These are phyloP conservation scores for Drosophila paulistorum DNA, from an alignment of 1,140 invertebrate species.

Conservation along the genomic window DNA sequence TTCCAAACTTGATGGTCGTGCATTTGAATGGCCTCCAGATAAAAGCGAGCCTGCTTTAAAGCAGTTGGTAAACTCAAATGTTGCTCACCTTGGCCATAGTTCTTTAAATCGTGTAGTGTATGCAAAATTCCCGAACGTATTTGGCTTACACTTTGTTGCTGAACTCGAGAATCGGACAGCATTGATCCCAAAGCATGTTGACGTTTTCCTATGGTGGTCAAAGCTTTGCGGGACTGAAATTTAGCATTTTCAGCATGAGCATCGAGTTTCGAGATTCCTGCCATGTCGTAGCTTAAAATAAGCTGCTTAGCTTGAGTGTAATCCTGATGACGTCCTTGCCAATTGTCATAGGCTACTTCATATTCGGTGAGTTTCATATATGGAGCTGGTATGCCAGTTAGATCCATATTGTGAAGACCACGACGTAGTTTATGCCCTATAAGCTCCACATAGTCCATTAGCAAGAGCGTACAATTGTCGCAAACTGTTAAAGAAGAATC, in stretches of 20 bases:
- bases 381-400: conserved; percentile 89
- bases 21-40: conserved; percentile 68
- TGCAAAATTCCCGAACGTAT: conserved; percentile 52
- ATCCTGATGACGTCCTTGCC: conserved; percentile 81
- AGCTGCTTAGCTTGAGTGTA: conserved; percentile 71
- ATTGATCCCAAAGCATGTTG: conserved; percentile 51
- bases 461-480: conserved; percentile 94
- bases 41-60: conserved; percentile 71
- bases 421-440: conserved; percentile 84
- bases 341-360: conserved; percentile 69
- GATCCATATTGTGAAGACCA: conserved; percentile 85
- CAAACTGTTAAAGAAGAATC: conserved; percentile 87
- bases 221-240: conserved; percentile 67
- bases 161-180: conserved; percentile 44
- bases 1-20: conserved; percentile 60
- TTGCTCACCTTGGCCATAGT: conserved; percentile 71
- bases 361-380: conserved; percentile 85
- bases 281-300: conserved; percentile 62
- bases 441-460: conserved; percentile 89
- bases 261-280: conserved; percentile 63
- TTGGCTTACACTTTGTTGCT: conserved; percentile 43
- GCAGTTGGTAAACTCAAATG: conserved; percentile 75
- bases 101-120: conserved; percentile 57
- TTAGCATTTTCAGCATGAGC: conserved; percentile 74
- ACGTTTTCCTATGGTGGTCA: conserved; percentile 60